Percentiles rank a stretch among this genome's conserved stretches.
phyloP scores from a whole-genome alignment of 1,140 invertebrate species.

The Calosoma granatense region DNA sequence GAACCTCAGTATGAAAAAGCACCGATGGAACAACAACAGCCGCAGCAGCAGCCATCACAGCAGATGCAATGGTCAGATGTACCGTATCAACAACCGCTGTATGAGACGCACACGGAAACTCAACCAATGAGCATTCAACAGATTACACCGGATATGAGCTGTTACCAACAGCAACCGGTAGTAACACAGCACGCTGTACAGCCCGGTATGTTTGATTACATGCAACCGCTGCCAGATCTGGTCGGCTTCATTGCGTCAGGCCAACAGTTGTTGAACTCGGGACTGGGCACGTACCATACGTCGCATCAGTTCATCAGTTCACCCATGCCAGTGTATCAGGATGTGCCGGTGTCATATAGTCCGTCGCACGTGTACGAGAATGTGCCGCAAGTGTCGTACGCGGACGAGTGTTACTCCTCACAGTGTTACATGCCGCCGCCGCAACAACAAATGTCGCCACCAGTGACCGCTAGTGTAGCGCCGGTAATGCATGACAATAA shows the following conservation, averaged over 20 bases:
- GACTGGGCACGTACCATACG: constrained; percentile 31
- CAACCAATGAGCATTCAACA: constrained; percentile 9
- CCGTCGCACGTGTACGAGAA: not conserved
- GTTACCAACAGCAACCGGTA: constrained; percentile 9
- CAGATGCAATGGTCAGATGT: not conserved
- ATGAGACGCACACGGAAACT: not conserved
- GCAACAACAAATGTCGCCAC: not conserved
- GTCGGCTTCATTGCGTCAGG: constrained; percentile 41
- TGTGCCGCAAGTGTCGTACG: not conserved
- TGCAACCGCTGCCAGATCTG: constrained; percentile 40
- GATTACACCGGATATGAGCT: not conserved
- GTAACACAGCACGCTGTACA: constrained; percentile 7
- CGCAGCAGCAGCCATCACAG: not conserved
- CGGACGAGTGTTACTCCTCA: not conserved
- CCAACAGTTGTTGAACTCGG: constrained; percentile 34
- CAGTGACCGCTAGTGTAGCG: no score
- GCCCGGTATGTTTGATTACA: constrained; percentile 35
- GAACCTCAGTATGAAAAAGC: constrained; percentile 8
- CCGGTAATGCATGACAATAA: not conserved
- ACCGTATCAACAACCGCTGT: not conserved
- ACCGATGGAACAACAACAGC: constrained; percentile 2
- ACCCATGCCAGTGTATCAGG: not conserved
- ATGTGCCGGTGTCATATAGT: not conserved
- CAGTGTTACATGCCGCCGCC: not conserved
- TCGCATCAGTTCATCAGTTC: constrained; percentile 14